Evolutionary conservation across 35 echinoderm and acorn worm genomes (phyloP).

Genomic region (Ptychodera flava): DNA sequence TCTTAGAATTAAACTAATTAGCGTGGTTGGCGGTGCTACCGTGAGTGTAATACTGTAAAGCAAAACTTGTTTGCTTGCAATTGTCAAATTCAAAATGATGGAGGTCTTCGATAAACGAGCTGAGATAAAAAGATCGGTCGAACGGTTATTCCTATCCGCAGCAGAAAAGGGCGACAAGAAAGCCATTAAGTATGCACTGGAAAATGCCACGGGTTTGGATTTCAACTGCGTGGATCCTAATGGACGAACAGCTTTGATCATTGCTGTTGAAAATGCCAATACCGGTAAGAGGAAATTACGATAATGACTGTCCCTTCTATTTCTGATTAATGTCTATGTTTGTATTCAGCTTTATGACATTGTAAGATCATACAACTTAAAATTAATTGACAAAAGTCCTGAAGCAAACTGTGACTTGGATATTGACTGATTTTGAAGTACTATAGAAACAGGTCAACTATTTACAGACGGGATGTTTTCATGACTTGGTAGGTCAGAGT

Average conservation of each 20-base stretch:
- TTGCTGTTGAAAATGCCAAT: slow-evolving; percentile 93
- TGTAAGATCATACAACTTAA: too few relatives aligned
- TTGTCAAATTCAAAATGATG: neutral
- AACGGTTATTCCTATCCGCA: slow-evolving; percentile 75
- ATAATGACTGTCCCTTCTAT: too few relatives aligned
- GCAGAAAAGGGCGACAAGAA: slow-evolving; percentile 98
- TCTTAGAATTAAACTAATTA: neutral
- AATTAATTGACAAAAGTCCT: too few relatives aligned
- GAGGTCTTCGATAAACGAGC: neutral
- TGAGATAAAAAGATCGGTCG: slow-evolving; percentile 24
- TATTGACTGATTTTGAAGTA: too few relatives aligned
- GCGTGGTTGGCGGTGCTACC: neutral
- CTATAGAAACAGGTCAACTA: too few relatives aligned
- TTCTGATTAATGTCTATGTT: too few relatives aligned
- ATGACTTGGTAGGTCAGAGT: too few relatives aligned
- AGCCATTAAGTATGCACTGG: slow-evolving; percentile 88
- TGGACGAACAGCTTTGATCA: slow-evolving; percentile 68
- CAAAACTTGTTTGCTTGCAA: neutral
- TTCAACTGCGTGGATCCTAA: slow-evolving; percentile 73
- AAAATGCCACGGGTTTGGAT: slow-evolving; percentile 90
- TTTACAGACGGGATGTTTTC: too few relatives aligned
- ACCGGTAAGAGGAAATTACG: too few relatives aligned
- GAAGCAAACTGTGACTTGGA: too few relatives aligned
- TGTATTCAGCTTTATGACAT: too few relatives aligned
- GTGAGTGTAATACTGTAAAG: neutral